Conservation (phyloP, 2,888 invertebrate genomes). For the Polydesmus complanatus region DNA sequence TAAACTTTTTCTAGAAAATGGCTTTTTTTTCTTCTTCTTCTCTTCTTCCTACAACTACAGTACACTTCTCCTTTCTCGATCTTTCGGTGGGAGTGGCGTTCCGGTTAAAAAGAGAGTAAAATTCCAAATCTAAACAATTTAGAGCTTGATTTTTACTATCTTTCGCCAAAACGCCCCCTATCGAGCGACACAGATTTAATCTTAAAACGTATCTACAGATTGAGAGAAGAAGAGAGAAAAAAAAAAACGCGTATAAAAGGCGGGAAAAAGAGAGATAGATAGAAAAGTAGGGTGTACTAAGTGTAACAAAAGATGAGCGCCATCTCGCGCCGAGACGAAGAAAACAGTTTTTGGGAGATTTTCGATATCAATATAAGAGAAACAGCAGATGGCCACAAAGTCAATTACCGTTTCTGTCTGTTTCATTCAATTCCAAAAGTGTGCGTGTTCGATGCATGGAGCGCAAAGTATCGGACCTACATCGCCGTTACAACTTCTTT, state of each 20-base stretch:
- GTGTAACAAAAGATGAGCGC: background rate
- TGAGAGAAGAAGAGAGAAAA: too few species aligned
- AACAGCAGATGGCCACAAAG: background rate
- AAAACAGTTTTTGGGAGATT: background rate
- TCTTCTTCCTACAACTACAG: too few species aligned
- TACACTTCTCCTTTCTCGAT: too few species aligned
- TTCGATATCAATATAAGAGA: background rate
- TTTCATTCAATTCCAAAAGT: background rate
- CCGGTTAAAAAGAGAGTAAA: too few species aligned
- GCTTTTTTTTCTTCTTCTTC: too few species aligned
- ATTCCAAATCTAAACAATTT: background rate
- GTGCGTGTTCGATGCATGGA: background rate
- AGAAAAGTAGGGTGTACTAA: too few species aligned
- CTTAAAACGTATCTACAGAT: background rate
- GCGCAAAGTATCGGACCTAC: background rate
- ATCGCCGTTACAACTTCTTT: background rate
- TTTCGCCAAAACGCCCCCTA: background rate
- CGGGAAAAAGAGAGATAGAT: too few species aligned
- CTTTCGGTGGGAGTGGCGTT: too few species aligned
- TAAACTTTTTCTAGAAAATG: too few species aligned
- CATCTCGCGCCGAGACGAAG: background rate
- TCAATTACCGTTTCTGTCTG: background rate
- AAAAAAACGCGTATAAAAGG: too few species aligned
- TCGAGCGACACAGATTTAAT: background rate
- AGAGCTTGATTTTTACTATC: background rate